phyloP scores from a whole-genome alignment of 2,888 invertebrate genomes.

The Elegia similella region DNA sequence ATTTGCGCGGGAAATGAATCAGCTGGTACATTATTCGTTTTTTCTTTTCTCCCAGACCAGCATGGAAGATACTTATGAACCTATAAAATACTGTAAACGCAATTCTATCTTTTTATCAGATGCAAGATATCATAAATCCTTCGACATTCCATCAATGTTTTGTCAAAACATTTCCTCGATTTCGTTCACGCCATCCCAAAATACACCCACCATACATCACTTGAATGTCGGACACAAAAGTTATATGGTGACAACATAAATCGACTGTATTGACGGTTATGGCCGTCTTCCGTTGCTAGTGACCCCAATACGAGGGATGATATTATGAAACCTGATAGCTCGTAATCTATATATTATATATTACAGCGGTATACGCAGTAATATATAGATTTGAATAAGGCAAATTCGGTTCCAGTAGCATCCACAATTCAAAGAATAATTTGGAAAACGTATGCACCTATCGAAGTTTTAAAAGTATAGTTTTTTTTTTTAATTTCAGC shows the following conservation, averaged over 20 bases:
- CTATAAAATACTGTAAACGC: too few species aligned
- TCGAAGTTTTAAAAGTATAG: too few species aligned
- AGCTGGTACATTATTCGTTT: too few species aligned
- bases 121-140: background rate
- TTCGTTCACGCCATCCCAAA: background rate
- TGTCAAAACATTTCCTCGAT: background rate
- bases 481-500: too few species aligned
- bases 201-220: background rate
- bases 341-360: too few species aligned
- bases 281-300: constrained; percentile 21
- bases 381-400: background rate
- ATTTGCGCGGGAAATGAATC: too few species aligned
- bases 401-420: too few species aligned
- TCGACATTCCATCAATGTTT: background rate
- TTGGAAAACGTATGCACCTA: too few species aligned
- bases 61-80: too few species aligned
- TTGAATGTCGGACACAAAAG: constrained; percentile 55
- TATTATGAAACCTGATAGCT: background rate
- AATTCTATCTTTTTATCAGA: background rate
- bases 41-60: too few species aligned
- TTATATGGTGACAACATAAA: constrained; percentile 62
- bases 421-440: too few species aligned
- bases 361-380: background rate
- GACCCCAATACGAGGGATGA: constrained; percentile 15
- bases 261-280: constrained; percentile 50